A percentile compares a stretch with the other conserved stretches of the same genome.
Evolutionary conservation across 2,888 invertebrate species (phyloP).

Genomic region (Campoplex nolae): DNA sequence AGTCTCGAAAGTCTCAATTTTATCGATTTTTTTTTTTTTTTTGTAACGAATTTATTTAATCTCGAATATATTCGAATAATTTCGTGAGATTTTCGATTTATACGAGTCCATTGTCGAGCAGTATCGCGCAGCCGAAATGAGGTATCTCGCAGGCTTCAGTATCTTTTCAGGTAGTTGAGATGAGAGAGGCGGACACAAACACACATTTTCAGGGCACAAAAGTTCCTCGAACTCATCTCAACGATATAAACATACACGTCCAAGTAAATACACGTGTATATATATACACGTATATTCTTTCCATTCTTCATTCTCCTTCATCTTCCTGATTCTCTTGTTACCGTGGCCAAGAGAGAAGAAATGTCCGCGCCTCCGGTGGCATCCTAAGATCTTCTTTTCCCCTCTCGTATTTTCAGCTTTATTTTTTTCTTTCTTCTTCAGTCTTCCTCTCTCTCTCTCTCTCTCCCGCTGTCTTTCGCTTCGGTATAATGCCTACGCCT

Average conservation of each 20-base stretch:
- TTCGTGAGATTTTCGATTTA: conserved; percentile 24
- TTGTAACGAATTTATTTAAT: not conserved
- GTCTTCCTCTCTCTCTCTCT: not conserved
- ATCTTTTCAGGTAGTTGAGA: conserved; percentile 33
- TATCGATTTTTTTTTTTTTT: not conserved
- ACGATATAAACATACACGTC: not conserved
- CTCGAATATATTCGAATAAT: not conserved
- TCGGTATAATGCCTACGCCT: conserved; percentile 46
- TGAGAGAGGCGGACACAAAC: conserved; percentile 1
- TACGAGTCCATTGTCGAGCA: conserved; percentile 23
- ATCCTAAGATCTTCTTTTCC: conserved; percentile 48
- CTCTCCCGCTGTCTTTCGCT: conserved; percentile 2
- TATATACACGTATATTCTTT: conserved; percentile 30
- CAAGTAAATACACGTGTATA: not conserved
- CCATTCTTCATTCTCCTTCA: conserved; percentile 31
- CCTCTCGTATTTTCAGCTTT: conserved; percentile 36
- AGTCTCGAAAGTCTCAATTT: not conserved
- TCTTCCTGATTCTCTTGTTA: conserved; percentile 58
- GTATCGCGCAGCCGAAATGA: not conserved
- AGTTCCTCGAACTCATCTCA: conserved; percentile 51
- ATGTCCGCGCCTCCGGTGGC: conserved; percentile 48
- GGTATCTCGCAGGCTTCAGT: not conserved
- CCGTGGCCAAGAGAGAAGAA: conserved; percentile 45
- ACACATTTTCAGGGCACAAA: conserved; percentile 37
- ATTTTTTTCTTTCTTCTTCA: not conserved